Evolutionary conservation across 2,113 vertebrate species (phyloP).

Genomic region (Larimichthys crocea): DNA sequence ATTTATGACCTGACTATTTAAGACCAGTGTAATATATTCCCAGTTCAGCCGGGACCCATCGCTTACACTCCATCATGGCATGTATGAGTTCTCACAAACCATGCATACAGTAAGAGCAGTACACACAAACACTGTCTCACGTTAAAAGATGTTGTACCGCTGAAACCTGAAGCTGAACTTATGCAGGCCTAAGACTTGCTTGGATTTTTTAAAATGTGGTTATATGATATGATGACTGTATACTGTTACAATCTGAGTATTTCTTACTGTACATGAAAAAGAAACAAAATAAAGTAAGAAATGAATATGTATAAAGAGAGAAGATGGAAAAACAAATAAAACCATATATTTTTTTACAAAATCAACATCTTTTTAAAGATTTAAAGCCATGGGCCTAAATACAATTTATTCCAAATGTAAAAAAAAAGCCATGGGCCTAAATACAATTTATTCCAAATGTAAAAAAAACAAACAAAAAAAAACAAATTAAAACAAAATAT

Average conservation of each 20-base stretch:
- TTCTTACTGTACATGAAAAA: not conserved
- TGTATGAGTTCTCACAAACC: constrained; percentile 29
- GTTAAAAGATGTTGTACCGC: not conserved
- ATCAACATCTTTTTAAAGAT: not conserved
- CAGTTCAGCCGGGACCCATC: constrained; percentile 35
- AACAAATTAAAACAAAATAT: not conserved
- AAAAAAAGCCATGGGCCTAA: not conserved
- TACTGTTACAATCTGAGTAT: too few species aligned
- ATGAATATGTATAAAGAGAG: not conserved
- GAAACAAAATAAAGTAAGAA: not conserved
- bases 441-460: not conserved
- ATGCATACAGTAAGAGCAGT: not conserved
- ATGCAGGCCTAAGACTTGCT: not conserved
- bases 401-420: not conserved
- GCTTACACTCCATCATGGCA: constrained; percentile 28
- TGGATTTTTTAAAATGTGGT: not conserved
- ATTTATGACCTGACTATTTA: constrained; percentile 68
- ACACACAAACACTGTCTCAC: constrained; percentile 12
- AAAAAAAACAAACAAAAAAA: not conserved
- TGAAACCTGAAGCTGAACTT: constrained; percentile 6
- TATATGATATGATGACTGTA: not conserved
- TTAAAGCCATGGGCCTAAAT: not conserved
- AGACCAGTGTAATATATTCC: constrained; percentile 59
- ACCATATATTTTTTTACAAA: not conserved
- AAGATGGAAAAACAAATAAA: not conserved